Percentiles rank a stretch among this genome's conserved stretches.
Conservation (phyloP, 2,113 vertebrate species). For the Caretta caretta region DNA sequence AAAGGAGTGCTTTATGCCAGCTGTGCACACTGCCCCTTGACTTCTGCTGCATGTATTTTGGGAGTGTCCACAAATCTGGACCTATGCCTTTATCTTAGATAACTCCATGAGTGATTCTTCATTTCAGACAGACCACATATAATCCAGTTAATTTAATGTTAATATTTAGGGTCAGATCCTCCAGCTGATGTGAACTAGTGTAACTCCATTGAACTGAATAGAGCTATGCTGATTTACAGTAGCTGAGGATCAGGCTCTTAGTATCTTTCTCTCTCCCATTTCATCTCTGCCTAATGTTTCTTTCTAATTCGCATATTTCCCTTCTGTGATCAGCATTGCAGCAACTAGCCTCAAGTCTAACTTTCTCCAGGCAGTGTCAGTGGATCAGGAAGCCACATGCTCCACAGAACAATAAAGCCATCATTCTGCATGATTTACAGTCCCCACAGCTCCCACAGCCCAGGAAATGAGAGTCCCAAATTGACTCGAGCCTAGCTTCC, state of each 20-base stretch:
- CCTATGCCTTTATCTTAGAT: background rate
- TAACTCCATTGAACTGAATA: background rate
- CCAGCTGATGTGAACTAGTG: background rate
- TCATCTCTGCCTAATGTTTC: background rate
- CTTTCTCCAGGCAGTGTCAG: background rate
- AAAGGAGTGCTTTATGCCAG: background rate
- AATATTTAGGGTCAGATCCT: background rate
- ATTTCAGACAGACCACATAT: background rate
- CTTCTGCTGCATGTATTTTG: background rate
- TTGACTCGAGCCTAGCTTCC: conserved; percentile 9
- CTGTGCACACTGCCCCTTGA: background rate
- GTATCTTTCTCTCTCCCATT: background rate
- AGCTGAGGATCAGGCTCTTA: background rate
- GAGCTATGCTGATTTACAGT: background rate
- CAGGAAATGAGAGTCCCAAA: conserved; percentile 29
- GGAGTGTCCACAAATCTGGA: background rate
- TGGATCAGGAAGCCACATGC: conserved; percentile 2
- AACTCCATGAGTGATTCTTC: background rate
- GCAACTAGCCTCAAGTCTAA: background rate
- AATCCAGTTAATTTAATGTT: background rate
- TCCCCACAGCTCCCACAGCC: background rate
- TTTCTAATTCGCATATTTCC: background rate
- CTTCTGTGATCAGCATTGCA: background rate
- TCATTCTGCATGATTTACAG: conserved; percentile 17
- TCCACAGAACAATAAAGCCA: conserved; percentile 9